Base-by-base conservation (phyloP, 30 jellyfish, hydroid and myxozoan genomes). In the Hydractinia echinata region DNA sequence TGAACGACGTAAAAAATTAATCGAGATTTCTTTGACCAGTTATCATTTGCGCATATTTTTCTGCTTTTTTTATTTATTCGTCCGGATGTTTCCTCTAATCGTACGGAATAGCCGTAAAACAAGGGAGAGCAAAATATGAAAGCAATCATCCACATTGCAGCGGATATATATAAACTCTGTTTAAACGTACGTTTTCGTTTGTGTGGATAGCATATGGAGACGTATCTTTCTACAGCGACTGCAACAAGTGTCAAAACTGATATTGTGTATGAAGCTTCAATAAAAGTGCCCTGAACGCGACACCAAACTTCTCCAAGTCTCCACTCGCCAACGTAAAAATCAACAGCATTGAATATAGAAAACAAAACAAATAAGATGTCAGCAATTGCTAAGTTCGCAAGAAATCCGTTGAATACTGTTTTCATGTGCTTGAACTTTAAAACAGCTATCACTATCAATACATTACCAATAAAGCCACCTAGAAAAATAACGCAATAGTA, bases 161-260 rank as follows among this genome's bases (percentile, higher is more conserved):
- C 85, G 19, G 86, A 81, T 1, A 76, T 82, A 2, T 50, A 66
- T 13, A 69, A 48, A 4, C 92, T 76, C n/a, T 73, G 82, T 55
- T 82, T 82, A 21, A 66, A 56, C 50, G 97, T 79, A 10, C 95
- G 64, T 54, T 89, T 76, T 30, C 73, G 80, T 68, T 81, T 78
- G 70, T 85, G 90, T 10, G 97, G 96, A 44, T 78, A 86, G 76
- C 97, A 91, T 62, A 91, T 91, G 48, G 96, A 88, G 19, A 91
- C 61, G 58, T 91, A 91, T 48, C 97, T 81, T 72, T 91, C 97
- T 44, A 76, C 73, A 21, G 97, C 84, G 7, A 91, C 97, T 4
- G 96, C 95, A 9, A 85, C 90, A n/a, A 91, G 84, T 18, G 97
- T 91, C 15, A 86, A 72, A 19, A 86, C 89, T 10, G 96, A 86